These are phyloP conservation scores for Hycleus cichorii DNA, from an alignment of 1,140 invertebrate species.

Conservation along the genomic window DNA sequence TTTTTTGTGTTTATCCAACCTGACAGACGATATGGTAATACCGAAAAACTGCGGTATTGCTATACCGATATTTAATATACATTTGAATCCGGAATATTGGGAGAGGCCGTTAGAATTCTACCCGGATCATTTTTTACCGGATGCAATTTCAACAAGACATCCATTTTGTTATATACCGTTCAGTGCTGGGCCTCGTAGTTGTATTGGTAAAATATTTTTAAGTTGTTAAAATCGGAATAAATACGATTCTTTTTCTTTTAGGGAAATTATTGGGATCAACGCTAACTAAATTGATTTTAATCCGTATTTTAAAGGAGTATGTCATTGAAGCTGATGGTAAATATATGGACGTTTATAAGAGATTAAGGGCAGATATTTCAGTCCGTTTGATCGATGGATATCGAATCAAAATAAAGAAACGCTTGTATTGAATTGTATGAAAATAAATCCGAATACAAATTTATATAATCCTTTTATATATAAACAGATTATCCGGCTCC, in stretches of 20 bases:
- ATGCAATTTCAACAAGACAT: slow-evolving; percentile 43
- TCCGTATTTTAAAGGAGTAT: slow-evolving; percentile 1
- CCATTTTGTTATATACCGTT: slow-evolving; percentile 55
- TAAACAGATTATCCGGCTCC: too few relatives aligned
- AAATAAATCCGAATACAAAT: too few relatives aligned
- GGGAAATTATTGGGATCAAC: slow-evolving; percentile 2
- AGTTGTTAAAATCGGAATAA: neutral
- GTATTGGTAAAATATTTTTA: slow-evolving; percentile 47
- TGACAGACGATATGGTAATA: neutral
- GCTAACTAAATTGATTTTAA: neutral
- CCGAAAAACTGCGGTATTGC: neutral
- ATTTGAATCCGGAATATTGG: slow-evolving; percentile 5
- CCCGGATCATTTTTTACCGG: slow-evolving; percentile 62
- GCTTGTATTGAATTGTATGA: too few relatives aligned
- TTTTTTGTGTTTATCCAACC: neutral
- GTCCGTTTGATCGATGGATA: slow-evolving; percentile 4
- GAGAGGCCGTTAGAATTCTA: slow-evolving; percentile 42
- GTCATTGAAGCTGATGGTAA: slow-evolving; percentile 6
- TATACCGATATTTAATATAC: neutral
- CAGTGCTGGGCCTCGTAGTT: slow-evolving; percentile 51
- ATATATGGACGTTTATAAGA: neutral
- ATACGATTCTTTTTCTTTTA: neutral
- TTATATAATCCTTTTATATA: too few relatives aligned
- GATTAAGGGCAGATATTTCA: slow-evolving; percentile 7
- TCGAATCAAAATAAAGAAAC: too few relatives aligned